Conservation (phyloP, 2,888 invertebrate species). For the Netelia virgata region DNA sequence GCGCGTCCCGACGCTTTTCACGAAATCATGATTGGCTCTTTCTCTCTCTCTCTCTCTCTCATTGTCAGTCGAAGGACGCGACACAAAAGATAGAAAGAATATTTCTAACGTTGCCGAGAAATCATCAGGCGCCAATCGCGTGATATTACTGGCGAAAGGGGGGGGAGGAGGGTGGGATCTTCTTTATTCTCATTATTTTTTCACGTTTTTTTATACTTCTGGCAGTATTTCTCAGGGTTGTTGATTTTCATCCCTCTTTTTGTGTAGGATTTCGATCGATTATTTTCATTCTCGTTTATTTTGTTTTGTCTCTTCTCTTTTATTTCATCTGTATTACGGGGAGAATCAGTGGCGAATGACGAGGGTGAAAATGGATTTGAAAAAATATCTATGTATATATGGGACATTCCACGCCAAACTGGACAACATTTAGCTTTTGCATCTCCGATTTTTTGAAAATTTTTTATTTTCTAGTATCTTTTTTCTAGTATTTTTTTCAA, state of each 20-base stretch:
- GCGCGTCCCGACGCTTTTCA: conserved; percentile 41
- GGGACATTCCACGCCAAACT: too few species aligned
- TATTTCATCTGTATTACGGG: conserved; percentile 38
- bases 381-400: too few species aligned
- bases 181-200: not conserved
- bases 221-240: too few species aligned
- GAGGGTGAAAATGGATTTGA: conserved; percentile 23
- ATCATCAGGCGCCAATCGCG: too few species aligned
- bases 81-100: too few species aligned
- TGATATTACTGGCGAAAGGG: too few species aligned
- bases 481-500: too few species aligned
- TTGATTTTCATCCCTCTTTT: not conserved
- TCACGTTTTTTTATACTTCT: not conserved
- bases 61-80: too few species aligned
- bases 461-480: too few species aligned
- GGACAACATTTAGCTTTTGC: too few species aligned
- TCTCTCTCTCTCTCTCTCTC: not conserved
- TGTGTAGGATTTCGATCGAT: not conserved
- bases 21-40: conserved; percentile 44
- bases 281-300: conserved; percentile 15
- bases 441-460: too few species aligned
- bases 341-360: conserved; percentile 34
- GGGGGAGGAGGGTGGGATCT: not conserved
- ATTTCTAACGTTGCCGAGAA: too few species aligned
- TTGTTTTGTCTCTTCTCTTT: not conserved